These are phyloP conservation scores for Dryas iulia DNA, from an alignment of 1,140 invertebrate genomes.

Conservation along the genomic window DNA sequence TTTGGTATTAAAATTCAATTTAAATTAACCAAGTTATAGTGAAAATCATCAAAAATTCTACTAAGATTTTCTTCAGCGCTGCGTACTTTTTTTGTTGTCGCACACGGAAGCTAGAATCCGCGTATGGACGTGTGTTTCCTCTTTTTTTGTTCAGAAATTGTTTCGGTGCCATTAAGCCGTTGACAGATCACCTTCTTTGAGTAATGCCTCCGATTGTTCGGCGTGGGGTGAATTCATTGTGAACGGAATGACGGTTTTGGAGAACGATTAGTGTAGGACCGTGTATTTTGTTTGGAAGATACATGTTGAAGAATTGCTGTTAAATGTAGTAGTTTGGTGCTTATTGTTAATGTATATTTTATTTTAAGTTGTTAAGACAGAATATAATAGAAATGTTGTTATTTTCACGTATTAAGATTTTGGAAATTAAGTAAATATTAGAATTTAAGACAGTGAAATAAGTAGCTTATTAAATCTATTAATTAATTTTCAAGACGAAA, in stretches of 20 bases:
- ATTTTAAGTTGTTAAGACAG: neutral
- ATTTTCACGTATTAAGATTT: too few species aligned
- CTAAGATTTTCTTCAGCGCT: slow-evolving; percentile 62
- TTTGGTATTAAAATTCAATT: slow-evolving; percentile 18
- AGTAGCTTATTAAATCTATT: too few species aligned
- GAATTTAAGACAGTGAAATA: too few species aligned
- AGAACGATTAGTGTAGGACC: slow-evolving; percentile 38
- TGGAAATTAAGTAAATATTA: too few species aligned
- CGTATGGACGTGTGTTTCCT: slow-evolving; percentile 72
- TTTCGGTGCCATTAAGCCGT: slow-evolving; percentile 77
- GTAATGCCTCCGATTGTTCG: slow-evolving; percentile 71
- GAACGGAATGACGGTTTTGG: slow-evolving; percentile 33
- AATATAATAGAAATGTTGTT: too few species aligned
- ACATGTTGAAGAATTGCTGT: neutral
- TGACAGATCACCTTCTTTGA: slow-evolving; percentile 74
- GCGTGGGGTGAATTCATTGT: slow-evolving; percentile 40
- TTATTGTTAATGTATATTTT: too few species aligned
- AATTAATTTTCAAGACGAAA: too few species aligned
- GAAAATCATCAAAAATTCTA: slow-evolving; percentile 50
- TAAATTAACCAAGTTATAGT: slow-evolving; percentile 25
- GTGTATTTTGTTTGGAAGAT: slow-evolving; percentile 2
- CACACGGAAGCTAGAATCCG: slow-evolving; percentile 62
- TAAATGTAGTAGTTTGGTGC: too few species aligned
- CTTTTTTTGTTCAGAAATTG: slow-evolving; percentile 76
- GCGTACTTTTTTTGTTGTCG: slow-evolving; percentile 67